Conservation (phyloP, 2,113 vertebrate species). For the Archocentrus centrarchus region DNA sequence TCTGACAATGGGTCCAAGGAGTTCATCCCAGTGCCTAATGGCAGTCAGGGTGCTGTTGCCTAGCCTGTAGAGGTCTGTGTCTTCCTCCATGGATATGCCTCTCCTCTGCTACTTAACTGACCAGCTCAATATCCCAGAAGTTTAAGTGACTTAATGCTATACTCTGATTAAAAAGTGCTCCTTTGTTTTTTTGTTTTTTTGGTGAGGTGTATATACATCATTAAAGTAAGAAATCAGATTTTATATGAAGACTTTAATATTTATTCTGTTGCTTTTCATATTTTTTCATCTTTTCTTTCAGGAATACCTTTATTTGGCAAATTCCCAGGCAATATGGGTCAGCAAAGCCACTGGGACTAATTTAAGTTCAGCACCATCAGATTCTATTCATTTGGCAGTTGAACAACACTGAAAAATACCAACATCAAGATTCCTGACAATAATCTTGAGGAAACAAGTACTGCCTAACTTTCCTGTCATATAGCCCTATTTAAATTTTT, state of each 20-base stretch:
- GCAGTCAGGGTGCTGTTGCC: too few relatives aligned
- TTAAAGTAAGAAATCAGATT: not conserved
- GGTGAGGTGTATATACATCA: not conserved
- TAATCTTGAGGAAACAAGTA: not conserved
- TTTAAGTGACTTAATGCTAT: too few relatives aligned
- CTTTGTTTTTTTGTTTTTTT: too few relatives aligned
- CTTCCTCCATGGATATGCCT: too few relatives aligned
- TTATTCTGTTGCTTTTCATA: not conserved
- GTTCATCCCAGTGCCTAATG: too few relatives aligned
- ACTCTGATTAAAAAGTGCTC: too few relatives aligned
- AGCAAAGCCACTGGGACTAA: not conserved
- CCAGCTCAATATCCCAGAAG: too few relatives aligned
- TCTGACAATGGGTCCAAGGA: too few relatives aligned
- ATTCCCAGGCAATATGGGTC: not conserved
- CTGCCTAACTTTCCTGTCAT: not conserved
- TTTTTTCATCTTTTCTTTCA: not conserved
- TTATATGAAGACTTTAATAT: not conserved
- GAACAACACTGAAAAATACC: constrained; percentile 1
- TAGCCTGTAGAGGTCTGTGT: too few relatives aligned
- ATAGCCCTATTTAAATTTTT: not conserved
- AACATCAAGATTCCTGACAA: not conserved
- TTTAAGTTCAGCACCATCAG: not conserved
- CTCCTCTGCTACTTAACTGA: too few relatives aligned
- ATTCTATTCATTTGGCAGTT: not conserved
- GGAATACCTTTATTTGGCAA: not conserved